Percentiles rank a stretch among this genome's conserved stretches.
Conservation (phyloP, 2,113 vertebrate species). For the Clupea harengus region DNA sequence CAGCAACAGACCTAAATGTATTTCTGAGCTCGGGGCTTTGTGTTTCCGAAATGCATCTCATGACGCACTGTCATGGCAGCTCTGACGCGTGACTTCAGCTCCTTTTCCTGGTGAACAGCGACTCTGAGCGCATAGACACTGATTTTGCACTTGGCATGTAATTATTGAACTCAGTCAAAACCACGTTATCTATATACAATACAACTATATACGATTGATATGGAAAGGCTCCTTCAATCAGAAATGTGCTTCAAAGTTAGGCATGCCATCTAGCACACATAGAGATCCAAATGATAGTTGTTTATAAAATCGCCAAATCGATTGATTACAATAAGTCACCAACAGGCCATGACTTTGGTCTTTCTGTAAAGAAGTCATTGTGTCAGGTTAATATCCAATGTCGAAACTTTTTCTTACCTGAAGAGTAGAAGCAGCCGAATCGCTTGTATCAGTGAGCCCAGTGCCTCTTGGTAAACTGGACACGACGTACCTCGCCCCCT, state of each 20-base stretch:
- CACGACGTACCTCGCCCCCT: slow-evolving; percentile 18
- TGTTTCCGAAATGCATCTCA: neutral
- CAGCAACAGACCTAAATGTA: neutral
- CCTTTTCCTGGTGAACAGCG: neutral
- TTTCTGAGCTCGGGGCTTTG: neutral
- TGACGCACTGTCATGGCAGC: neutral
- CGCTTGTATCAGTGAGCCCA: slow-evolving; percentile 27
- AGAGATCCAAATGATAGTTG: no score
- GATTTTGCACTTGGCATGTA: neutral
- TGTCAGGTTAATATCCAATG: no score
- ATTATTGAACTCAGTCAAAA: no score
- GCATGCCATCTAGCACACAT: no score
- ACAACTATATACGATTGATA: no score
- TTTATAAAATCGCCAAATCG: no score
- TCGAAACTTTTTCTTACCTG: neutral
- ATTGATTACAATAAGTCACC: no score
- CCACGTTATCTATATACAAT: no score
- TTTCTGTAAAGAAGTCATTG: no score
- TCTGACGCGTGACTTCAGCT: neutral
- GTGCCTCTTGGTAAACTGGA: slow-evolving; percentile 22
- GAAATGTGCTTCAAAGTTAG: no score
- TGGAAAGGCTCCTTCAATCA: no score
- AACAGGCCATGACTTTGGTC: no score
- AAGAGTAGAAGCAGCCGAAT: neutral
- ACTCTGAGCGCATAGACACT: neutral